Percentiles rank a stretch among this genome's conserved stretches.
phyloP scores from a whole-genome alignment of 2,797 vertebrate species.

The Pempheris klunzingeri region DNA sequence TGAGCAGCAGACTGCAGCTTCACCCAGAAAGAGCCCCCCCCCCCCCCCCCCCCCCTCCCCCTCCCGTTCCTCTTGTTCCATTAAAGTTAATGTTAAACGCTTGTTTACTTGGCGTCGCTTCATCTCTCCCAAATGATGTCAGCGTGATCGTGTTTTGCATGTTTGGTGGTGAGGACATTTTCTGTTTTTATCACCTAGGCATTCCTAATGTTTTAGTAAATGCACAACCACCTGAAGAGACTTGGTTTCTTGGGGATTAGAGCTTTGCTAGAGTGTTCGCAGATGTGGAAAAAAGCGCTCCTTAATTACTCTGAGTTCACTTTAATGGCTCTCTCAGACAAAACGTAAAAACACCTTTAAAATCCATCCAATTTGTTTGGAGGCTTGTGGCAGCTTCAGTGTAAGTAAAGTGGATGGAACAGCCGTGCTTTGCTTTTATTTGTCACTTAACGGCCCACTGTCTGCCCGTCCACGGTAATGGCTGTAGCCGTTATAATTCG shows the following conservation, averaged over 20 bases:
- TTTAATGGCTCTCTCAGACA: constrained; percentile 41
- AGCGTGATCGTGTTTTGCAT: constrained; percentile 32
- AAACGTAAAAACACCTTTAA: constrained; percentile 46
- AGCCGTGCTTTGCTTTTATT: neutral
- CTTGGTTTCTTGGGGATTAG: constrained; percentile 50
- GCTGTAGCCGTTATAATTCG: constrained; percentile 50
- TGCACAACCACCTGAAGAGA: constrained; percentile 55
- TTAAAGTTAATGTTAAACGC: constrained; percentile 5
- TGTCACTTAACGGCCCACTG: constrained; percentile 34
- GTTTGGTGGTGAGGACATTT: constrained; percentile 41
- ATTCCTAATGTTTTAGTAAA: constrained; percentile 59
- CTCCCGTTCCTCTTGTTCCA: constrained; percentile 16
- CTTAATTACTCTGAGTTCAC: constrained; percentile 60
- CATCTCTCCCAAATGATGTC: constrained; percentile 26
- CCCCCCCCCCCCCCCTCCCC: too few relatives aligned
- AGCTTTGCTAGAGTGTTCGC: constrained; percentile 64
- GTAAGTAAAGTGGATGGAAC: neutral
- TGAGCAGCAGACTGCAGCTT: constrained; percentile 36
- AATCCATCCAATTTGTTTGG: constrained; percentile 36
- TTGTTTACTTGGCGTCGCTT: constrained; percentile 37
- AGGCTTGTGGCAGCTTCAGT: constrained; percentile 21
- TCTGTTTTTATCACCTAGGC: constrained; percentile 49
- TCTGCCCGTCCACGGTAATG: constrained; percentile 49
- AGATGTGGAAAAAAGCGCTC: constrained; percentile 65
- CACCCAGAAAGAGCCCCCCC: too few relatives aligned